These are phyloP conservation scores for Toxotes jaculatrix DNA, from an alignment of 2,113 vertebrate genomes.

Conservation along the genomic window DNA sequence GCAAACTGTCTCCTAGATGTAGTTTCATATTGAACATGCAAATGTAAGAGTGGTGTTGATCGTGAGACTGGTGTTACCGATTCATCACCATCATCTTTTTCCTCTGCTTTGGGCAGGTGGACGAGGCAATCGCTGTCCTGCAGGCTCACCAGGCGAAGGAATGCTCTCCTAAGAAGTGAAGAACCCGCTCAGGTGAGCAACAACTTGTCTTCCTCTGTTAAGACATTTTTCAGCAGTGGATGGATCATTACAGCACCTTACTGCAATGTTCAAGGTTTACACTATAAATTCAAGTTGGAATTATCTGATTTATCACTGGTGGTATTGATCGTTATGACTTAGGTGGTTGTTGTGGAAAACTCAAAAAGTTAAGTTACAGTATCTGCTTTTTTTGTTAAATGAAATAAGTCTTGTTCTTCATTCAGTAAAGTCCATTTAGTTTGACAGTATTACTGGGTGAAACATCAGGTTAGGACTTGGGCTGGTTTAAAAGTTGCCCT, in stretches of 20 bases:
- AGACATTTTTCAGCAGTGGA: not conserved
- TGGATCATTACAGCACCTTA: not conserved
- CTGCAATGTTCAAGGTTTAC: not conserved
- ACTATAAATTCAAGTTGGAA: not conserved
- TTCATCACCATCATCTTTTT: not conserved
- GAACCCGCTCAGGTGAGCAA: constrained; percentile 67
- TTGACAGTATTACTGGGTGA: not conserved
- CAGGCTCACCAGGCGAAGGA: constrained; percentile 90
- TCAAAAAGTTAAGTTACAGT: no score
- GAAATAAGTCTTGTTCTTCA: not conserved
- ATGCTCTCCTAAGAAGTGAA: constrained; percentile 74
- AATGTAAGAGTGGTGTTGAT: no score
- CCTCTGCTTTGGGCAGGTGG: constrained; percentile 82
- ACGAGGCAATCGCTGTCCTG: constrained; percentile 93
- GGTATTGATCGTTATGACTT: no score
- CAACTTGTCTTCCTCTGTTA: not conserved
- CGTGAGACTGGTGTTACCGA: not conserved
- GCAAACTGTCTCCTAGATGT: not conserved
- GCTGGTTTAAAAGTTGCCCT: not conserved
- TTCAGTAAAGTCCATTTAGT: not conserved
- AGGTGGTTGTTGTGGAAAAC: no score
- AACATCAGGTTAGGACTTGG: not conserved
- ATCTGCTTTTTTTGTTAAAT: no score
- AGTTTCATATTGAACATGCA: not conserved
- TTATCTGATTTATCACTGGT: no score